Evolutionary conservation across 1,140 invertebrate genomes (phyloP).

Genomic region (Lepidotrigona ventralis): DNA sequence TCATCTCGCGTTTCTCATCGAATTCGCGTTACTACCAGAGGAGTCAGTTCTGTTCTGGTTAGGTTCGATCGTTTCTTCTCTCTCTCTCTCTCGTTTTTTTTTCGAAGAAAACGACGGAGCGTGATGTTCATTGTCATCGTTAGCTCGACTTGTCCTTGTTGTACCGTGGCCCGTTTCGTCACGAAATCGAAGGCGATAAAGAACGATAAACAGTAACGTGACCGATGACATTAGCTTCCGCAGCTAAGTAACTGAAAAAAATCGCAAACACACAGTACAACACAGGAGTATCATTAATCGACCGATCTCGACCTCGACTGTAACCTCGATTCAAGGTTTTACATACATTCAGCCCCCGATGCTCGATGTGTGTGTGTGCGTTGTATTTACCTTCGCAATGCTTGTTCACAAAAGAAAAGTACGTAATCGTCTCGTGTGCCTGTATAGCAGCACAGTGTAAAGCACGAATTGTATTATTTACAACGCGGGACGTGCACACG

Average conservation of each 20-base stretch:
- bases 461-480: slow-evolving; percentile 41
- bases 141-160: background rate
- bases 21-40: background rate
- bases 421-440: background rate
- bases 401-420: background rate
- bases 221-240: background rate
- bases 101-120: too few relatives aligned
- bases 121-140: background rate
- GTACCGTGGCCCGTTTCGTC: background rate
- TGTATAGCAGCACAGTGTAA: background rate
- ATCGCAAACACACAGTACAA: background rate
- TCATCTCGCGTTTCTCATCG: background rate
- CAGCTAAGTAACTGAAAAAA: slow-evolving; percentile 1
- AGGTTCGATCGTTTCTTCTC: too few relatives aligned
- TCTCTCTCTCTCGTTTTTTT: background rate
- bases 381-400: slow-evolving; percentile 8
- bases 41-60: background rate
- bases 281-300: slow-evolving; percentile 27
- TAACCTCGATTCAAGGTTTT: slow-evolving; percentile 43
- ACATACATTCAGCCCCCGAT: background rate
- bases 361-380: slow-evolving; percentile 8
- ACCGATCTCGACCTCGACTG: slow-evolving; percentile 37
- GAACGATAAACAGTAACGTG: background rate
- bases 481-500: background rate
- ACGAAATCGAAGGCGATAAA: background rate